phyloP scores from a whole-genome alignment of 2,888 invertebrate species.

The Cataglyphis cursor region DNA sequence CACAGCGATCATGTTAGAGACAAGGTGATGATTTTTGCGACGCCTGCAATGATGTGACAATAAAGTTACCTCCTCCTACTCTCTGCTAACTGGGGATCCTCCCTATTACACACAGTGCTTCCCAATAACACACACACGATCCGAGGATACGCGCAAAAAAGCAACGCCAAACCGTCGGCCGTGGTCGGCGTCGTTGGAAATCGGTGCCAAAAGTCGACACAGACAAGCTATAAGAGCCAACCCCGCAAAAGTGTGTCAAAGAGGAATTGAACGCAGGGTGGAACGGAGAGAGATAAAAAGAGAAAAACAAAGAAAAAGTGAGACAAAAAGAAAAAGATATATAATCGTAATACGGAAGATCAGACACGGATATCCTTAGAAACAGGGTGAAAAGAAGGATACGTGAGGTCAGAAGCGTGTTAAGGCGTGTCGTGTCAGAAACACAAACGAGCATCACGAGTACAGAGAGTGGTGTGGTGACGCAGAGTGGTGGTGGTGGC shows the following conservation, averaged over 20 bases:
- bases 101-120: constrained; percentile 84
- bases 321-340: constrained; percentile 49
- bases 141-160: constrained; percentile 51
- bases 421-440: constrained; percentile 47
- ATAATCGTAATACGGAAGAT: constrained; percentile 31
- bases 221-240: constrained; percentile 77
- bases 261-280: constrained; percentile 59
- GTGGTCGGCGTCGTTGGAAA: constrained; percentile 60
- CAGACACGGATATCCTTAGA: constrained; percentile 42
- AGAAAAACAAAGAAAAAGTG: constrained; percentile 33
- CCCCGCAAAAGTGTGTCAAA: constrained; percentile 50
- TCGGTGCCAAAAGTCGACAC: constrained; percentile 79
- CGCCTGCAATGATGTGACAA: constrained; percentile 86
- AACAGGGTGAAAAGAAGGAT: constrained; percentile 29
- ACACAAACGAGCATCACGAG: constrained; percentile 50
- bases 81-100: constrained; percentile 81
- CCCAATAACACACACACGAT: constrained; percentile 75
- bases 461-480: constrained; percentile 52
- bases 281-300: constrained; percentile 58
- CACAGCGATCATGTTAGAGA: constrained; percentile 83
- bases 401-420: constrained; percentile 28
- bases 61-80: constrained; percentile 83
- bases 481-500: constrained; percentile 39
- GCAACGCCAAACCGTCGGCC: constrained; percentile 49
- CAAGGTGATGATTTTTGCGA: constrained; percentile 81